Evolutionary conservation across 2,888 invertebrate species (phyloP).

Genomic region (Saturnia japonica): DNA sequence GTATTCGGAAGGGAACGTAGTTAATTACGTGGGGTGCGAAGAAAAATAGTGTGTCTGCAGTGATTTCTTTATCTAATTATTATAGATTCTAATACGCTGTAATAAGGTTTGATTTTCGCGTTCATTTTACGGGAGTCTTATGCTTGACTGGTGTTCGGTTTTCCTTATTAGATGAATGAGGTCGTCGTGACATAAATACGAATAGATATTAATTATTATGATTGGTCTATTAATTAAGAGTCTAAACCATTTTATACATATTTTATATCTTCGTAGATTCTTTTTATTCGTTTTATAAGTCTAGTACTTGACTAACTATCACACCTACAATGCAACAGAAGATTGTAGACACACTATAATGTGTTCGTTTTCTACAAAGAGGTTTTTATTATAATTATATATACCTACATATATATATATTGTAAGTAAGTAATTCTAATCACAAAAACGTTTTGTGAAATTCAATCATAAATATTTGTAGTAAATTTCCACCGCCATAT

Average conservation of each 20-base stretch:
- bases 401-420: too few species aligned
- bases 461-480: too few species aligned
- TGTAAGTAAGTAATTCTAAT: too few species aligned
- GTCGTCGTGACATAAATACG: slow-evolving; percentile 56
- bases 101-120: slow-evolving; percentile 34
- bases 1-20: slow-evolving; percentile 78
- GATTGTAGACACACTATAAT: too few species aligned
- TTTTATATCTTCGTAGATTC: slow-evolving; percentile 6
- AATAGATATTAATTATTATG: slow-evolving; percentile 52
- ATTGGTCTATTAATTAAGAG: slow-evolving; percentile 50
- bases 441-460: too few species aligned
- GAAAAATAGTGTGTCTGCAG: slow-evolving; percentile 62
- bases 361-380: too few species aligned
- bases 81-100: background rate
- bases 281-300: background rate
- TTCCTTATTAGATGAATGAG: slow-evolving; percentile 57
- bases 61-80: slow-evolving; percentile 23
- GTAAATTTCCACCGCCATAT: too few species aligned
- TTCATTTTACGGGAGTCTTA: slow-evolving; percentile 22
- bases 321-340: too few species aligned
- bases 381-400: too few species aligned
- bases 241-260: background rate
- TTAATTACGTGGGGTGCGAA: slow-evolving; percentile 77
- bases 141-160: slow-evolving; percentile 33
- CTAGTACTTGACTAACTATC: too few species aligned